phyloP scores from a whole-genome alignment of 1,140 invertebrate species.

The Goniozus legneri region DNA sequence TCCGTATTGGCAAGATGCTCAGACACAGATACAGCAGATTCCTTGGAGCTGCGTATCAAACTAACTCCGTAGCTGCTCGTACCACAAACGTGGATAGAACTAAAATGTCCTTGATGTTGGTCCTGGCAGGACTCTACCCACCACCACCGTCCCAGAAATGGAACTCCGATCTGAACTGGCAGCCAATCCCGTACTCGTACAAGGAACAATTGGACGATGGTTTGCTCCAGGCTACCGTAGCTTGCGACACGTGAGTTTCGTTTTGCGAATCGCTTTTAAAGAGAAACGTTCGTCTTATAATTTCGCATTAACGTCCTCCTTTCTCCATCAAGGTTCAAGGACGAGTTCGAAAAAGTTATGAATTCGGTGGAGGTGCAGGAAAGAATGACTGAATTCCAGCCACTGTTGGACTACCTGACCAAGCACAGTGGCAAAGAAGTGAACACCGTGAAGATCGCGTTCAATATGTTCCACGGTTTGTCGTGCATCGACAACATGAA shows the following conservation, averaged over 20 bases:
- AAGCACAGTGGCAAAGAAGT: constrained; percentile 26
- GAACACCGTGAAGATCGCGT: constrained; percentile 10
- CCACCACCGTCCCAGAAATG: constrained; percentile 23
- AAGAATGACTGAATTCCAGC: constrained; percentile 7
- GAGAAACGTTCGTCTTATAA: too few relatives aligned
- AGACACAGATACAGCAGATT: constrained; percentile 43
- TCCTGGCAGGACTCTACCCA: constrained; percentile 53
- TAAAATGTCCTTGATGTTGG: constrained; percentile 57
- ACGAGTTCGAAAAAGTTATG: constrained; percentile 1
- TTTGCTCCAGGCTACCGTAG: constrained; percentile 6
- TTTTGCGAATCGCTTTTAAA: too few relatives aligned
- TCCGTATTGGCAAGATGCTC: constrained; percentile 44
- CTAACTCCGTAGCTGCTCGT: constrained; percentile 42
- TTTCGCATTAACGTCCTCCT: background rate
- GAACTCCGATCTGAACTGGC: constrained; percentile 28
- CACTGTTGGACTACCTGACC: constrained; percentile 20
- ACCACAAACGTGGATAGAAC: constrained; percentile 57
- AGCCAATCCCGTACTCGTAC: constrained; percentile 28
- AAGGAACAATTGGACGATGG: constrained; percentile 20
- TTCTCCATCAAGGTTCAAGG: constrained; percentile 6
- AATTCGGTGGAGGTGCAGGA: constrained; percentile 5
- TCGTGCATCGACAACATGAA: constrained; percentile 19
- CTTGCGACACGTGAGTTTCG: constrained; percentile 7
- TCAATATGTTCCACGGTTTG: constrained; percentile 33
- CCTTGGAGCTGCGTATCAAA: constrained; percentile 45